Base-by-base conservation (phyloP, 2,113 vertebrate genomes). In the Delphinus delphis region DNA sequence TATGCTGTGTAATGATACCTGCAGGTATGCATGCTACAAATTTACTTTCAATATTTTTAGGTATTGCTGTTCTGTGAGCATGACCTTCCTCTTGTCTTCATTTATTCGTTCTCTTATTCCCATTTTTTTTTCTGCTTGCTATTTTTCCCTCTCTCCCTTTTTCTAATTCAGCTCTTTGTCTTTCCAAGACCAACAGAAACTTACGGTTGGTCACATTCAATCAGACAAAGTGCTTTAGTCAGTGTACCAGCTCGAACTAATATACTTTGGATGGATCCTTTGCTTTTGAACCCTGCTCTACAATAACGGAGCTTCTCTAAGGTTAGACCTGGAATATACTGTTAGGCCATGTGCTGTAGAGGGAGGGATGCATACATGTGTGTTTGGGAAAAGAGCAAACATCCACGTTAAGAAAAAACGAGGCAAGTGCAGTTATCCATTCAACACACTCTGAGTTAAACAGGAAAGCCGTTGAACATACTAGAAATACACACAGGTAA, bases 401-500 rank as follows among this genome's bases (percentile, higher is more conserved):
- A 85, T 55, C 20, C 7, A 86, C 81, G 2, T 8, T 50, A 84
- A 82, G 65, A 80, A 74, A 79, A 71, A 79, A 77, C 33, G 47
- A 65, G 23, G 44, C 53, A 83, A 74, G 25, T 11, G 13, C 33
- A 67, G 38, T 62, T 95, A 15, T 47, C 4, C 9, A 53, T 11
- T 93, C 73, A 53, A 20, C 1, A 50, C 11, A 76, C 44, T 38
- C 9, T 38, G 50, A 93, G 21, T 44, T 81, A 14, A 87, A 85
- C 14, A 83, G 25, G n/a, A 93, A 90, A 21, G 6, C 21, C 63
- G n/a, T 71, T 89, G 87, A 87, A 87, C n/a, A 63, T 2, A 62
- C 2, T 92, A 96, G 94, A 96, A 98, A 95, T 86, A 97, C 0
- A 17, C 60, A 4, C 26, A 89, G 70, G 65, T 93, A 87, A 73